These are phyloP conservation scores for Zaprionus lachaisei DNA, from an alignment of 1,140 invertebrate genomes.

Conservation along the genomic window DNA sequence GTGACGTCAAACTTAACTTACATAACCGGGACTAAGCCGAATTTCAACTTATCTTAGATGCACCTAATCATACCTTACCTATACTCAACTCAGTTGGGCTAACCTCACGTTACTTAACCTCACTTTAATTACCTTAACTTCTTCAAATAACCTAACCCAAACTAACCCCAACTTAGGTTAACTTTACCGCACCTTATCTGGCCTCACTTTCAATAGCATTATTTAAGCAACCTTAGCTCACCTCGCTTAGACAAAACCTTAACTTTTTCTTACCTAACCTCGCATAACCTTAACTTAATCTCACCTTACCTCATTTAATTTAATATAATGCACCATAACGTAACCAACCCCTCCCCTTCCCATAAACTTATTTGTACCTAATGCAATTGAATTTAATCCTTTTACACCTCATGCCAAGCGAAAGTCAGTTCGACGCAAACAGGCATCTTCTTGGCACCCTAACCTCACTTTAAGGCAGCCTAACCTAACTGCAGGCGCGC, in stretches of 20 bases:
- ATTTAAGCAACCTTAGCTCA: not conserved
- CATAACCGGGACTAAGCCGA: not conserved
- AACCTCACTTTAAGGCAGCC: slow-evolving; percentile 5
- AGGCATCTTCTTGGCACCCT: not conserved
- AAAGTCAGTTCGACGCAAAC: not conserved
- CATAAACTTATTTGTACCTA: slow-evolving; percentile 7
- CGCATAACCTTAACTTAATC: not conserved
- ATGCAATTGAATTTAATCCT: slow-evolving; percentile 12
- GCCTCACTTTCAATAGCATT: not conserved
- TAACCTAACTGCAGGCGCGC: slow-evolving; percentile 6
- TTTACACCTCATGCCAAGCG: slow-evolving; percentile 2
- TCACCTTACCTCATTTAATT: not conserved
- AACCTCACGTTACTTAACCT: not conserved
- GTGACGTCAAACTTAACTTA: not conserved
- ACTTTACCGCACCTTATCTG: not conserved
- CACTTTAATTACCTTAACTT: not conserved
- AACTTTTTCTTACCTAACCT: not conserved
- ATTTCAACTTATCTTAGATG: not conserved
- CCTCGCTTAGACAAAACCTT: not conserved
- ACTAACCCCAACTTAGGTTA: not conserved
- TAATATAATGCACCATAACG: not conserved
- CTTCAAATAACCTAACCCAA: not conserved
- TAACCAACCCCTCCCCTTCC: not conserved
- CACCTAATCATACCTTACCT: not conserved
- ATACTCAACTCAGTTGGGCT: not conserved